Evolutionary conservation across 2,888 invertebrate species (phyloP).

Genomic region (Pomacea canaliculata): DNA sequence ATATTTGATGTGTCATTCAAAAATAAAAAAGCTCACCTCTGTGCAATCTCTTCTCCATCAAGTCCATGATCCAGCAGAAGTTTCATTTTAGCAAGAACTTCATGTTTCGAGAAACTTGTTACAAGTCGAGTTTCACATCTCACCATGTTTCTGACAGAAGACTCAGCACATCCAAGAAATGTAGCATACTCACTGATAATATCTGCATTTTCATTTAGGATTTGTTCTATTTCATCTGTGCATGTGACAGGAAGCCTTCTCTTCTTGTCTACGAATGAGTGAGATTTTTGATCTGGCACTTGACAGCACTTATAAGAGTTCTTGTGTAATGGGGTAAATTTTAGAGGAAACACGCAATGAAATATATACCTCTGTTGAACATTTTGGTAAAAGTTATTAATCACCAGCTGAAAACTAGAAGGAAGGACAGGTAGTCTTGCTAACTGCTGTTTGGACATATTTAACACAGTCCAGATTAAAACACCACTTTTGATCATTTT

Average conservation of each 20-base stretch:
- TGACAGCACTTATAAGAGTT: no score
- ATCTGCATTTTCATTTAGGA: neutral
- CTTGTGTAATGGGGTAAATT: no score
- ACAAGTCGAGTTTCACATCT: slow-evolving; percentile 13
- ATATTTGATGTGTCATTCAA: no score
- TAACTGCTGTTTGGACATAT: no score
- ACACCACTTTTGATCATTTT: no score
- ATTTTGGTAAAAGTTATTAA: no score
- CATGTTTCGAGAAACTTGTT: slow-evolving; percentile 8
- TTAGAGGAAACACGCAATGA: no score
- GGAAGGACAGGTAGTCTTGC: no score
- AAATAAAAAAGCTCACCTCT: neutral
- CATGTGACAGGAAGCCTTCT: neutral
- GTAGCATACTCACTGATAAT: slow-evolving; percentile 6
- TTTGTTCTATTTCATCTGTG: slow-evolving; percentile 12
- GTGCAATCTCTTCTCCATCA: slow-evolving; percentile 2
- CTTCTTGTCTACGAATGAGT: neutral
- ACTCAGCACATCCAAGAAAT: neutral
- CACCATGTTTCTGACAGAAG: slow-evolving; percentile 13
- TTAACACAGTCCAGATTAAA: no score
- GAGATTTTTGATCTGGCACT: no score
- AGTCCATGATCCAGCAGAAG: slow-evolving; percentile 16
- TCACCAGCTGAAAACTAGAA: no score
- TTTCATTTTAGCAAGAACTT: slow-evolving; percentile 13
- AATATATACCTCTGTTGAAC: no score